Evolutionary conservation across 2,888 invertebrate genomes (phyloP), one percentile per base, ranked within the genome.

Genomic region (Lobophora halterata): DNA sequence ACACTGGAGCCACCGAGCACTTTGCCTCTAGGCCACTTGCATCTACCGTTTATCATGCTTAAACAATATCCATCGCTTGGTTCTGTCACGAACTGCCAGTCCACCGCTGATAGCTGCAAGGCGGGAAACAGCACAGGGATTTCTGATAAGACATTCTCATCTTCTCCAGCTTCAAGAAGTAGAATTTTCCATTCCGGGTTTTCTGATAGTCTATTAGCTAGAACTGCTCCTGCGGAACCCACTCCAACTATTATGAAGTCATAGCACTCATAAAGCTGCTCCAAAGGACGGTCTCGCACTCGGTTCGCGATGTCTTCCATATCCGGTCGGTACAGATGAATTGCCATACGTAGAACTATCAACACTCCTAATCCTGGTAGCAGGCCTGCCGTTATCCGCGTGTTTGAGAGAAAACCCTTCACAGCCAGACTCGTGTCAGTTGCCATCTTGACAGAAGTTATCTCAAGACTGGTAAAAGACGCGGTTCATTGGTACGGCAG

Each of bases 21-120:
- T 80, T 93, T 94, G 0, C 93, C 96, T 12, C 96, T 88, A 0
- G 94, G 94, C 94, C 93, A 94, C 51, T 90, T 91, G 58, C 93
- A 93, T 31, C 85, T 78, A 3, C 80, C 85, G 20, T 90, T 88
- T 19, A 89, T 77, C 92, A 93, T 92, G 14, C 90, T 90, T 52
- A 91, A 80, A 58, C 95, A 95, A 52, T 91, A 93, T 4, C 76
- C 73, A 11, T 89, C 81, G 23, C 92, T 92, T 0, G 93, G 91
- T 65, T 95, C 94, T 0, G 95, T 93, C 48, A 90, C 89, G 65
- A 93, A 96, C 51, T 93, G 90, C 96, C 96, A 96, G 69, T 96
- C 96, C 52, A 95, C 85, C 0, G 91, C 89, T 0, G 93, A 91
- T 6, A 91, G 81, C 74, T 95, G 95, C 9, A 95, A 80, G 0